Base-by-base conservation (phyloP, 2,888 invertebrate genomes). In the Tetragnatha montana region DNA sequence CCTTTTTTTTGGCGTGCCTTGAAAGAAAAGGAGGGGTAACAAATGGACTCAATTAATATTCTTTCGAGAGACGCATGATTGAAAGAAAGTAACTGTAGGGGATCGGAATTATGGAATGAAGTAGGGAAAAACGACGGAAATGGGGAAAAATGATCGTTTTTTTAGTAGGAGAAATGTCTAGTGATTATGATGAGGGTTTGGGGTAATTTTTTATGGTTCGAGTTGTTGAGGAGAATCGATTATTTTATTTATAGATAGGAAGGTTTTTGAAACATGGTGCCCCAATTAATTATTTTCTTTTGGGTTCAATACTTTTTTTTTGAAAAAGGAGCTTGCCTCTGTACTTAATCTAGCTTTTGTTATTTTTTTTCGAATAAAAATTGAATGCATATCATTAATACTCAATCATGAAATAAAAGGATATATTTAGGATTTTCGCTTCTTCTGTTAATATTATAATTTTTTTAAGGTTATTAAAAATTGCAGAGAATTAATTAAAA, bases 11-110 rank as follows among this genome's bases (percentile, higher is more conserved):
- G n/a, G 12, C 22, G 74, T 60, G 50, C 60, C 6, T 21, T 22
- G 35, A 47, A 35, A 60, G 60, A 60, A 60, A 60, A 73, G 22
- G 22, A 81, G 35, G 22, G 51, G n/a, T 76, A 50, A 76, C 22
- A 74, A 74, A 76, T 50, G 49, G n/a, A 50, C 76, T 17, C 21
- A 82, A 73, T 74, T 82, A 74, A 82, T 82, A 60, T 60, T 82
- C 51, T 35, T 50, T 21, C 12, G 22, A 49, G 74, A 74, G 81
- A 21, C 35, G 51, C 60, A 73, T 51, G 51, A 60, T 73, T 51
- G 82, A 82, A 82, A 71, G 82, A 82, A 82, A 71, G 82, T 60
- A 82, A 51, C 81, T 22, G 51, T 69, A 17, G 12, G 49, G 17
- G 47, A 81, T 70, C 8, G 1, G 70, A 81, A 51, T 79, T 22